Conservation (phyloP, 2,797 vertebrate genomes). For the Bovichtus diacanthus region DNA sequence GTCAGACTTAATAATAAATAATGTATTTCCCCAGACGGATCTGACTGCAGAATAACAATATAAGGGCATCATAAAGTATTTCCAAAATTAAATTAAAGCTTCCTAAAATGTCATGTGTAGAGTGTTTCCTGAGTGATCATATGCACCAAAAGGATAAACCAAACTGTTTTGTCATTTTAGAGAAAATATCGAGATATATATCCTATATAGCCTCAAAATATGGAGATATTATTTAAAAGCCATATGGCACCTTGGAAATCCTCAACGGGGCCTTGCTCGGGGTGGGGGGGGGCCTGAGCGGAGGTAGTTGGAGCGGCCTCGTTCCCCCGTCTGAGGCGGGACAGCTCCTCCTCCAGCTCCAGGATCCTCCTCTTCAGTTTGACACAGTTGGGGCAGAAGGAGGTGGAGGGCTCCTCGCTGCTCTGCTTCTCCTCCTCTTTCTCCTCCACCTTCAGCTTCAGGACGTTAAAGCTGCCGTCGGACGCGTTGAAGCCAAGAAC, state of each 20-base stretch:
- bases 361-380: slow-evolving; percentile 92
- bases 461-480: slow-evolving; percentile 77
- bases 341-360: slow-evolving; percentile 94
- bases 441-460: slow-evolving; percentile 89
- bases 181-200: no score
- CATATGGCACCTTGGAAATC: slow-evolving; percentile 84
- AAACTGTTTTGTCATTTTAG: no score
- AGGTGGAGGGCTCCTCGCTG: slow-evolving; percentile 89
- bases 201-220: no score
- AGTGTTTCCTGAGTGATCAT: no score
- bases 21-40: no score
- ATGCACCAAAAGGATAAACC: no score
- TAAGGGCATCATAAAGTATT: no score
- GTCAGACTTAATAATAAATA: no score
- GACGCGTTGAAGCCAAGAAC: slow-evolving; percentile 57
- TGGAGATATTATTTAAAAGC: no score
- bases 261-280: slow-evolving; percentile 90
- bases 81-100: no score
- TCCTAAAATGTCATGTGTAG: no score
- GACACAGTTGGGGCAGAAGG: slow-evolving; percentile 96
- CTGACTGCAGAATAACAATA: no score
- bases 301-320: background rate
- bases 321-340: slow-evolving; percentile 86
- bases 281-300: slow-evolving; percentile 76
- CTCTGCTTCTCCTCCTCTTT: slow-evolving; percentile 82